These are phyloP conservation scores for Macrobrachium nipponense DNA, from an alignment of 1,140 invertebrate genomes.

Conservation along the genomic window DNA sequence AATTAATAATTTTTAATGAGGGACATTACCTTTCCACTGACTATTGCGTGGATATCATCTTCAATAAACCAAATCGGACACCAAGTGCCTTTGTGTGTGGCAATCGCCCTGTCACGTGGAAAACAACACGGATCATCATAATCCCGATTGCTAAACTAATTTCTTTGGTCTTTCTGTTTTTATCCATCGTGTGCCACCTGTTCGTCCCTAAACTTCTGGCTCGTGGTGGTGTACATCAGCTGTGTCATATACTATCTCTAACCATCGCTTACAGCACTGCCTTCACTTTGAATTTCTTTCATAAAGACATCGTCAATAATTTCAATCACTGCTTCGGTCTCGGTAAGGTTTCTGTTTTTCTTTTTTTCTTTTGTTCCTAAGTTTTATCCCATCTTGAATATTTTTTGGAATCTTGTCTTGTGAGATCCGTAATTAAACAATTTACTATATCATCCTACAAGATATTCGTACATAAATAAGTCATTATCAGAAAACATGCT, in stretches of 20 bases:
- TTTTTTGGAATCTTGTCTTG: too few species aligned
- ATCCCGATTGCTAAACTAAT: background rate
- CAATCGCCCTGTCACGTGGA: background rate
- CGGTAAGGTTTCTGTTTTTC: conserved; percentile 20
- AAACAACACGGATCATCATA: background rate
- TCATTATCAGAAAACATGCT: background rate
- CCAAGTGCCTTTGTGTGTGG: conserved; percentile 2
- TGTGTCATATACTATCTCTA: conserved; percentile 35
- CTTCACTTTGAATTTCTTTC: background rate
- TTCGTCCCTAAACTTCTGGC: conserved; percentile 9
- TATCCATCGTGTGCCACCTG: conserved; percentile 29
- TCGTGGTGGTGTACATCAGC: conserved; percentile 15
- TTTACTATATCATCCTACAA: too few species aligned
- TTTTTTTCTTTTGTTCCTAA: background rate
- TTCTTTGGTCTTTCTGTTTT: conserved; percentile 15
- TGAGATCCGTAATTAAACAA: too few species aligned
- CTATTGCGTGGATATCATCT: conserved; percentile 33
- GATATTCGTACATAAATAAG: background rate
- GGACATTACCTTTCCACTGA: background rate
- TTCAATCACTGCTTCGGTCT: background rate
- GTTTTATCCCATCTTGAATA: too few species aligned
- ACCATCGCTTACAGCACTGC: background rate
- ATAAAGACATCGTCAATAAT: background rate
- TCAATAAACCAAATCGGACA: background rate
- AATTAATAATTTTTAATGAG: background rate